A percentile compares a stretch with the other conserved stretches of the same genome.
These are phyloP conservation scores for Cynopterus sphinx DNA, from an alignment of 2,797 vertebrate genomes.

Conservation along the genomic window DNA sequence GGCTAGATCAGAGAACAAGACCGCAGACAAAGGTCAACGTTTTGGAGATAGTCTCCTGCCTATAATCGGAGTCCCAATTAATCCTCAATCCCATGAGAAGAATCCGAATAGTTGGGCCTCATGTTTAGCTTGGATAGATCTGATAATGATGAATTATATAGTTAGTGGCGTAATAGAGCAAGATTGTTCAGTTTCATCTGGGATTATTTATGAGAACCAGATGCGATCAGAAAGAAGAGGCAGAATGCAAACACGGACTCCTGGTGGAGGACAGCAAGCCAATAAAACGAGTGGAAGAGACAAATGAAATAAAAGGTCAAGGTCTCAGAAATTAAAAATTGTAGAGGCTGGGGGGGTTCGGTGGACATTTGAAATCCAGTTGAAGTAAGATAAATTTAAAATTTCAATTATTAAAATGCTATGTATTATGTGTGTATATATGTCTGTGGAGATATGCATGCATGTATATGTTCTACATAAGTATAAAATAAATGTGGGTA, in stretches of 20 bases:
- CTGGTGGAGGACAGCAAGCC: background rate
- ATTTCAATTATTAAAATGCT: background rate
- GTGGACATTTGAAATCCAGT: background rate
- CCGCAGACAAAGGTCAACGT: background rate
- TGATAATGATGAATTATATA: slow-evolving; percentile 53
- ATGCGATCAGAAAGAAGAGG: background rate
- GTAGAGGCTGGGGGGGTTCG: background rate
- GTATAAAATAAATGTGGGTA: background rate
- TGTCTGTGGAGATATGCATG: accelerated
- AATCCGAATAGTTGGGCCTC: background rate
- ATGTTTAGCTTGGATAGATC: background rate
- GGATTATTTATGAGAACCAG: slow-evolving; percentile 58
- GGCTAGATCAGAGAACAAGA: background rate
- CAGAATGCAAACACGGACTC: background rate
- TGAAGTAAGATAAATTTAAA: background rate
- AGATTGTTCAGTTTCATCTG: background rate
- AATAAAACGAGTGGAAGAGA: background rate
- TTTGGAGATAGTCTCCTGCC: background rate
- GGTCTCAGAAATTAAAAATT: background rate
- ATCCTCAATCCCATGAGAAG: slow-evolving; percentile 22
- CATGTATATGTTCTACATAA: background rate
- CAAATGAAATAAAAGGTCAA: background rate
- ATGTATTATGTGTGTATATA: background rate
- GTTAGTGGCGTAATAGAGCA: background rate
- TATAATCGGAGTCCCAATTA: slow-evolving; percentile 43